These are phyloP conservation scores for Druon quercuslanigerum DNA, from an alignment of 1,140 invertebrate species.

Conservation along the genomic window DNA sequence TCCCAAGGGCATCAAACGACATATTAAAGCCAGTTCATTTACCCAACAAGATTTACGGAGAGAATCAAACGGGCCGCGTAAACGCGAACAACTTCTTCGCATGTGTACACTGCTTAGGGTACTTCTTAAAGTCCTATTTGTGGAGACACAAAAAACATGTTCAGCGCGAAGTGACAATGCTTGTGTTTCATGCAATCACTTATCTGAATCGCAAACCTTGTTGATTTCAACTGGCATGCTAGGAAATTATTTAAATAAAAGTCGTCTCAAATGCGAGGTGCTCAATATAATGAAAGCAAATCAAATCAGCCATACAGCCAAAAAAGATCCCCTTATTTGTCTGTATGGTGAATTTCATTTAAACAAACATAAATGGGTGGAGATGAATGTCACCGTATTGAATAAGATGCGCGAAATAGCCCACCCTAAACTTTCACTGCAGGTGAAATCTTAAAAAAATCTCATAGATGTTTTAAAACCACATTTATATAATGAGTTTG, in stretches of 20 bases:
- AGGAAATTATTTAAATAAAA: background rate
- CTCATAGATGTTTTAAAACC: background rate
- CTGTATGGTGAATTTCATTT: background rate
- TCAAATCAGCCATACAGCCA: background rate
- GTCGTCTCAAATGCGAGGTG: background rate
- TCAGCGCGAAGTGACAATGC: background rate
- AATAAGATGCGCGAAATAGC: background rate
- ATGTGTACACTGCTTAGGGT: slow-evolving; percentile 16
- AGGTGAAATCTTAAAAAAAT: background rate
- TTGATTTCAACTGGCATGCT: background rate
- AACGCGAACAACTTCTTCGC: background rate
- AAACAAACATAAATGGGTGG: background rate
- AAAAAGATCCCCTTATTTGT: background rate
- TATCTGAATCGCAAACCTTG: background rate
- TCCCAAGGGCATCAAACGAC: too few species aligned
- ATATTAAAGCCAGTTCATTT: too few species aligned
- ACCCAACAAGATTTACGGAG: too few species aligned
- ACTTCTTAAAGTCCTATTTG: background rate
- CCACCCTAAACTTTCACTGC: background rate
- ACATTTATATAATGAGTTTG: background rate
- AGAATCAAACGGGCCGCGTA: too few species aligned
- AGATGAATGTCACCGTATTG: background rate
- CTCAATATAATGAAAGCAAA: background rate
- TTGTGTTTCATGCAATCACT: background rate
- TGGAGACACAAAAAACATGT: background rate